These are phyloP conservation scores for Leptodactylus fallax DNA, from an alignment of 2,797 vertebrate species.

Conservation along the genomic window DNA sequence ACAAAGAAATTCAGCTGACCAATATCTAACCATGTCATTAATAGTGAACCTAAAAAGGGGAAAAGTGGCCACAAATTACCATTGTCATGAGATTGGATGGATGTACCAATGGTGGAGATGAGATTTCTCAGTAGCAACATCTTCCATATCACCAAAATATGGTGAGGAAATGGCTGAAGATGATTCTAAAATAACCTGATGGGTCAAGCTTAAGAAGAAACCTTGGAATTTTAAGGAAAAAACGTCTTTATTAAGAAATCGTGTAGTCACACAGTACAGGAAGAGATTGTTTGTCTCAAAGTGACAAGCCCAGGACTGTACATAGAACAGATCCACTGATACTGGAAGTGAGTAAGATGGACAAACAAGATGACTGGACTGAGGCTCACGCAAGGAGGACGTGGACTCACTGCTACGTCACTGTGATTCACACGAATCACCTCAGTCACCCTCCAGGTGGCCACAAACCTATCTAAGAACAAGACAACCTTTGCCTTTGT, in stretches of 20 bases:
- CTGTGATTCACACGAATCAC: conserved; percentile 58
- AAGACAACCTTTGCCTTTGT: conserved; percentile 40
- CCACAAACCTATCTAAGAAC: conserved; percentile 51
- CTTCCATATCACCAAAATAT: too few relatives aligned
- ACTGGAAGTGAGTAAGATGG: conserved; percentile 53
- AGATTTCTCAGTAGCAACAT: too few relatives aligned
- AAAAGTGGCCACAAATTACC: too few relatives aligned
- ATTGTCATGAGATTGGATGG: too few relatives aligned
- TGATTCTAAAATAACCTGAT: too few relatives aligned
- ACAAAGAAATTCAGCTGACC: too few relatives aligned
- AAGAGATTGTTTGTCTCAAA: conserved; percentile 8
- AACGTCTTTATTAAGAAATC: conserved; percentile 3
- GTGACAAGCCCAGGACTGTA: not conserved
- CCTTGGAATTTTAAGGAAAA: not conserved
- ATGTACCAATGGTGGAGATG: too few relatives aligned
- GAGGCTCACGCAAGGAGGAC: conserved; percentile 49
- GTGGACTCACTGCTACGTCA: conserved; percentile 43
- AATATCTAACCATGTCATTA: too few relatives aligned
- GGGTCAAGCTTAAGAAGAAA: too few relatives aligned
- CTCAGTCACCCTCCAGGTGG: conserved; percentile 48
- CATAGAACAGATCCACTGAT: conserved; percentile 14
- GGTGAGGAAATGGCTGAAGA: too few relatives aligned
- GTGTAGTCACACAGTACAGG: not conserved
- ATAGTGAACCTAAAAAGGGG: too few relatives aligned
- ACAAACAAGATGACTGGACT: conserved; percentile 46